Base-by-base conservation (phyloP, 2,888 invertebrate species). In the Lysandra coridon region DNA sequence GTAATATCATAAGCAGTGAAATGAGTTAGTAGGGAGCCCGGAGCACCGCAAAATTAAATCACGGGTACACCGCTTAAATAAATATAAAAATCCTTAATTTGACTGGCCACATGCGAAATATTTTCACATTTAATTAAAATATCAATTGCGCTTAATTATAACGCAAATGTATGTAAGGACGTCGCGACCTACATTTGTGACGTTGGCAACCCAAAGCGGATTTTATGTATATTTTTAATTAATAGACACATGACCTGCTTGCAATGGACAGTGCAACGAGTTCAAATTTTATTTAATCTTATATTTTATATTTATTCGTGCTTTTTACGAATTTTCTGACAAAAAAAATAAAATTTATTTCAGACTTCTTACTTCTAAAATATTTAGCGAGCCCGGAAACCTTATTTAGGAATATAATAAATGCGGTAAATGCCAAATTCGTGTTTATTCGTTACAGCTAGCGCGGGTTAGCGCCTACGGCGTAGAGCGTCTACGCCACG, bases 41-140 rank as follows among this genome's bases (percentile, higher is more conserved):
- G 64, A 12, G 64, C 64, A 12, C 30, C 30, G 30, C 64, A 23
- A 7, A 69, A 33, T 14, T 12, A 5, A 69, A 69, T 69, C 33
- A 69, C 33, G 33, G 14, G 69, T 69, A 30, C 30, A 64, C 30
- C 10, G 64, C 14, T 69, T 69, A 69, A 69, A 69, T 69, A 69
- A 33, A 69, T 33, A 69, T 1, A 37, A 69, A 69, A 14, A 69
- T 37, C 69, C 33, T 33, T 49, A 49, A 49, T 49, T 75, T 14
- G 12, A 49, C 49, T 44, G 44, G 75, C 30, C 30, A 53, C 30
- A 33, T 76, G 76, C 57, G 23, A 76, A 76, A 53, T 69, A 69
- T 53, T 76, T 76, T 76, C 76, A 57, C 57, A 49, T 76, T 76
- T 76, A 76, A 76, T 76, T 76, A 76, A 76, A 76, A 57, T 76